These are phyloP conservation scores for Protomyctophum bolini DNA, from an alignment of 2,113 vertebrate species.

Conservation along the genomic window DNA sequence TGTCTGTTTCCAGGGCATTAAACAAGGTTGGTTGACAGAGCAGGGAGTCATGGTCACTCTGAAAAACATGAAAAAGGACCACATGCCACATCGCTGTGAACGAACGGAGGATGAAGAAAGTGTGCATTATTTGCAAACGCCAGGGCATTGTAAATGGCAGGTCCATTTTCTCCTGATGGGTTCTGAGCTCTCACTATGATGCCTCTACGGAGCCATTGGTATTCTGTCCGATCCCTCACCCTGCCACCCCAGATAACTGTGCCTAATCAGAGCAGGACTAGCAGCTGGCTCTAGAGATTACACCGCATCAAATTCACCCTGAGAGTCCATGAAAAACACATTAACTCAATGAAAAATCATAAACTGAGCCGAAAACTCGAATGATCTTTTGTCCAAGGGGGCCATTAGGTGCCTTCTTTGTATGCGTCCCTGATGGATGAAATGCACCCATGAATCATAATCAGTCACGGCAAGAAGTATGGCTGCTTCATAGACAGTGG, in stretches of 20 bases:
- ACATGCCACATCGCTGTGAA: no score
- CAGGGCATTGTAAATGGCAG: neutral
- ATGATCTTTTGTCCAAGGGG: conserved; percentile 15
- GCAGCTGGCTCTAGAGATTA: conserved; percentile 4
- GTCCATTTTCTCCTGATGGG: neutral
- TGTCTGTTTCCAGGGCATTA: no score
- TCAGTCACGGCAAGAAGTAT: conserved; percentile 1
- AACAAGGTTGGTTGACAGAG: no score
- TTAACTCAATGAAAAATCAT: conserved; percentile 12
- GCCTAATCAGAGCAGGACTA: conserved; percentile 16
- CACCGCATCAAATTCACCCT: conserved; percentile 16
- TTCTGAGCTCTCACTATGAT: neutral
- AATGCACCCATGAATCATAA: neutral
- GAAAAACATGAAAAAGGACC: no score
- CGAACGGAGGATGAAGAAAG: neutral
- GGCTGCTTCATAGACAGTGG: neutral
- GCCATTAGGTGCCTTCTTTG: conserved; percentile 7
- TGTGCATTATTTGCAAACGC: neutral
- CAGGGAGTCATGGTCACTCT: no score
- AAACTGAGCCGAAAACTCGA: conserved; percentile 12
- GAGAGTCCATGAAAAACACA: conserved; percentile 17
- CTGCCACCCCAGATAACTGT: neutral
- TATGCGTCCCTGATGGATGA: neutral
- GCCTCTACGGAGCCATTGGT: conserved; percentile 9
- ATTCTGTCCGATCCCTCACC: neutral